phyloP scores from a whole-genome alignment of 2,888 invertebrate genomes.

The Drosophila nr. medialis region DNA sequence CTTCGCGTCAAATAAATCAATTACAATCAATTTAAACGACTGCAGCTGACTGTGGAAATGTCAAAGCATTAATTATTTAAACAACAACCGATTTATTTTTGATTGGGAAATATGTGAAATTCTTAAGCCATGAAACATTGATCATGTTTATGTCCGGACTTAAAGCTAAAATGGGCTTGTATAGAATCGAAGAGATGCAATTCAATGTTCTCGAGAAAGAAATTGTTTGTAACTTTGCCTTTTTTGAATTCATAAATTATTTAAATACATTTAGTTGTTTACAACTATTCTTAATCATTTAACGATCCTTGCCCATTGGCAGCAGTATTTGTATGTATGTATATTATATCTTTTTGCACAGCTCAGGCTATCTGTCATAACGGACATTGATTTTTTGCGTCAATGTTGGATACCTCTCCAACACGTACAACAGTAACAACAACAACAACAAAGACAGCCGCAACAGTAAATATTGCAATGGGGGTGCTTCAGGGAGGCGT shows the following conservation, averaged over 20 bases:
- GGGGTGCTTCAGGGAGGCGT: conserved; percentile 48
- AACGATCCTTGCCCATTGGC: background rate
- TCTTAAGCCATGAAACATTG: background rate
- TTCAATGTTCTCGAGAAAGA: background rate
- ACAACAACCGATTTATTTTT: background rate
- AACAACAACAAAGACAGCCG: background rate
- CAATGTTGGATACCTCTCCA: conserved; percentile 37
- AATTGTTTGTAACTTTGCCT: background rate
- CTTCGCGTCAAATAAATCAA: conserved; percentile 52
- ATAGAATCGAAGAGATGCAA: background rate
- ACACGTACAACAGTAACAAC: conserved; percentile 10
- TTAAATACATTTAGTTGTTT: background rate
- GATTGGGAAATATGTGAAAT: background rate
- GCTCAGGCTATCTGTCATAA: conserved; percentile 45
- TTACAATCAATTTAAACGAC: conserved; percentile 36
- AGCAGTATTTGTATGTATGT: background rate
- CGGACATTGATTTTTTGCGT: conserved; percentile 77
- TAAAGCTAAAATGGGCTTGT: background rate
- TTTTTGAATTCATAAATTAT: background rate
- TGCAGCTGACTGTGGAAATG: conserved; percentile 10
- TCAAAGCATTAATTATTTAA: conserved; percentile 5
- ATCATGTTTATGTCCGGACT: background rate
- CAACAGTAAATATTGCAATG: conserved; percentile 38
- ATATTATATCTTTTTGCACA: background rate
- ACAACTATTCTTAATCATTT: too few species aligned